phyloP scores from a whole-genome alignment of 2,797 vertebrate genomes.

The Eospalax fontanierii region DNA sequence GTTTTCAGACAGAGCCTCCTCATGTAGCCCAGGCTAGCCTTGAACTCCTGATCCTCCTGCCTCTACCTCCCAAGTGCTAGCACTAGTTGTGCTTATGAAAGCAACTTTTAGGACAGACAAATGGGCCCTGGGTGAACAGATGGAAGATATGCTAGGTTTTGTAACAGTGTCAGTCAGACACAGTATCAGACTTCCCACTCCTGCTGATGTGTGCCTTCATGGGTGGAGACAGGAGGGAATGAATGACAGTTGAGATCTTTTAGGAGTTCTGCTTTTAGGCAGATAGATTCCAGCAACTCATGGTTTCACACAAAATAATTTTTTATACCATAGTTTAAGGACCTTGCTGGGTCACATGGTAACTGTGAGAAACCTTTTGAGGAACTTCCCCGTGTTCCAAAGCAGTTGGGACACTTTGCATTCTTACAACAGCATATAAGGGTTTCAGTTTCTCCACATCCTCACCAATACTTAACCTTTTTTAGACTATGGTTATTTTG shows the following conservation, averaged over 20 bases:
- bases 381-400: background rate
- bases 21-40: background rate
- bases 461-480: background rate
- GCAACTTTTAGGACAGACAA: background rate
- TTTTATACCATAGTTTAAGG: background rate
- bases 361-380: background rate
- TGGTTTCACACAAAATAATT: background rate
- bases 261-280: background rate
- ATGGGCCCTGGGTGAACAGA: background rate
- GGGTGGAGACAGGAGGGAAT: background rate
- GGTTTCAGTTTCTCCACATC: background rate
- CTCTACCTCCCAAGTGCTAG: background rate
- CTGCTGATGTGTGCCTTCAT: background rate
- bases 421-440: background rate
- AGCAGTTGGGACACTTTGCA: background rate
- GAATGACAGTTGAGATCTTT: background rate
- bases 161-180: background rate
- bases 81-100: background rate
- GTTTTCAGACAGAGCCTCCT: background rate
- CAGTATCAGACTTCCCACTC: background rate
- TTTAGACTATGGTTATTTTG: background rate
- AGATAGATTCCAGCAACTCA: background rate
- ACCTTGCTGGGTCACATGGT: background rate
- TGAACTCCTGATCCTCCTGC: background rate
- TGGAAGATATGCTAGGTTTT: background rate